Evolutionary conservation across 2,888 invertebrate species (phyloP).

Genomic region (Cryptocheilus praepositus): DNA sequence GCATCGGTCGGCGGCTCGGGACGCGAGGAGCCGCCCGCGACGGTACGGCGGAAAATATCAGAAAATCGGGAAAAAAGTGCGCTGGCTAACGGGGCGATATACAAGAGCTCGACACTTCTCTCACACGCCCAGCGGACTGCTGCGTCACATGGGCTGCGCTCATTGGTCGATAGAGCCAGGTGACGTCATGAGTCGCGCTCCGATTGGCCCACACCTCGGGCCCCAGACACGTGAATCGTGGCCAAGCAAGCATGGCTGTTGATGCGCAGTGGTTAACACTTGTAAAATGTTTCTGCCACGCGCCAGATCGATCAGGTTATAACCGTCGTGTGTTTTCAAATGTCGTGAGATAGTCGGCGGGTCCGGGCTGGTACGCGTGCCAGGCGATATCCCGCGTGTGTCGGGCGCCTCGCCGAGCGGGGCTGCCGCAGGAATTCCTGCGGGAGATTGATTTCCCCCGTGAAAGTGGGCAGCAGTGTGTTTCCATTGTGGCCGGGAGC

Average conservation of each 20-base stretch:
- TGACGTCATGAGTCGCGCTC: constrained; percentile 71
- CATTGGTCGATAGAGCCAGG: constrained; percentile 76
- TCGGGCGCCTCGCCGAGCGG: constrained; percentile 31
- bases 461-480: constrained; percentile 50
- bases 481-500: constrained; percentile 52
- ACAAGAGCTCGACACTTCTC: constrained; percentile 56
- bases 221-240: constrained; percentile 76
- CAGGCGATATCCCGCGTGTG: constrained; percentile 31
- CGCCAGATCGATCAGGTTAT: constrained; percentile 73
- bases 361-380: constrained; percentile 37
- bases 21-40: constrained; percentile 3
- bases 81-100: constrained; percentile 44
- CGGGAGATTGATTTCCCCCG: constrained; percentile 51
- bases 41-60: constrained; percentile 4
- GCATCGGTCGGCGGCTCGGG: constrained; percentile 21
- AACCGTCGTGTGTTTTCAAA: constrained; percentile 61
- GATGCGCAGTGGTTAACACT: constrained; percentile 75
- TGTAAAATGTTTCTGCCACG: constrained; percentile 73
- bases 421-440: constrained; percentile 34
- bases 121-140: constrained; percentile 69
- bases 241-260: constrained; percentile 75
- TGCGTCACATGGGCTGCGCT: constrained; percentile 75
- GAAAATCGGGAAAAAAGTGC: constrained; percentile 31
- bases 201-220: constrained; percentile 71
- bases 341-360: constrained; percentile 45